These are phyloP conservation scores for Daktulosphaira vitifoliae DNA, from an alignment of 1,140 invertebrate genomes.

Conservation along the genomic window DNA sequence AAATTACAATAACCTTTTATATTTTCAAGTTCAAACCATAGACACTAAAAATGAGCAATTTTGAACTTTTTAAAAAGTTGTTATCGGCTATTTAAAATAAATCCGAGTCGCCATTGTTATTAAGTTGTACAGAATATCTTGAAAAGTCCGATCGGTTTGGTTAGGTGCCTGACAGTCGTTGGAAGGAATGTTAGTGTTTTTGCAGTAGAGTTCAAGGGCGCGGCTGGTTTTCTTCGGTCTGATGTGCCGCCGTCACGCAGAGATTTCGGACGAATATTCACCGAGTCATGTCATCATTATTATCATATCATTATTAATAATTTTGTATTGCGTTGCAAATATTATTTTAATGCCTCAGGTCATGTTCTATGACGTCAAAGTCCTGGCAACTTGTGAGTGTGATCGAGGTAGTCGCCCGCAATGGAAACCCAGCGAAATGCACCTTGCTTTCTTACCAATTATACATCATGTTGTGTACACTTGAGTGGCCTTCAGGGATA, in stretches of 20 bases:
- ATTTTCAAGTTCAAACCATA: too few species aligned
- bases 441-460: neutral
- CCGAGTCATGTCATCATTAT: neutral
- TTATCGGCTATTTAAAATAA: too few species aligned
- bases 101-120: too few species aligned
- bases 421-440: neutral
- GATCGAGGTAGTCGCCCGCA: neutral
- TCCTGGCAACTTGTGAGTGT: neutral
- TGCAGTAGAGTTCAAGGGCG: slow-evolving; percentile 22
- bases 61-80: too few species aligned
- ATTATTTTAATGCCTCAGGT: neutral
- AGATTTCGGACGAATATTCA: neutral
- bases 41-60: too few species aligned
- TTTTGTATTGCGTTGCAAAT: neutral
- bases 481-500: neutral
- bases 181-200: too few species aligned
- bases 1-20: too few species aligned
- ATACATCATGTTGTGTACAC: neutral
- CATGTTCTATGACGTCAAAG: slow-evolving; percentile 6
- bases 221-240: neutral
- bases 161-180: too few species aligned
- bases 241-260: neutral
- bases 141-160: too few species aligned
- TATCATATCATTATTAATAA: neutral
- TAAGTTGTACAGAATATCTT: too few species aligned